These are phyloP conservation scores for Cyphotilapia sp. DNA, from an alignment of 2,113 vertebrate species.

Conservation along the genomic window DNA sequence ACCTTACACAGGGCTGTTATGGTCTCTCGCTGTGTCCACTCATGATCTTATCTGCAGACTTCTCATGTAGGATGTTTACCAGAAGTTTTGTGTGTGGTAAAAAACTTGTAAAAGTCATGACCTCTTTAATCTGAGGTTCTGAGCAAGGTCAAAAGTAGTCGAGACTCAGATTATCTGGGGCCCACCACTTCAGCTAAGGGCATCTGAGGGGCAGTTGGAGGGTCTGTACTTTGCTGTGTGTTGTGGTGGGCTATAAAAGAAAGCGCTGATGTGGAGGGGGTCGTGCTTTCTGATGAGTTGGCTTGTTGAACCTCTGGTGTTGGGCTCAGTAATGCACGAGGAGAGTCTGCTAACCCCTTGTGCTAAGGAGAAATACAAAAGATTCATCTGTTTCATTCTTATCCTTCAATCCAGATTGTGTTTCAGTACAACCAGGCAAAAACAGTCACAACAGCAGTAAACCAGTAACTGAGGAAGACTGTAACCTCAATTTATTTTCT, in stretches of 20 bases:
- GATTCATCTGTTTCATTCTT: neutral
- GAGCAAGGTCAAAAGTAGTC: neutral
- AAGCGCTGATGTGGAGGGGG: neutral
- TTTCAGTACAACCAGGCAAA: neutral
- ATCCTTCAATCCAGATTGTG: neutral
- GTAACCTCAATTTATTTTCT: neutral
- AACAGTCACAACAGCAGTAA: fast-evolving
- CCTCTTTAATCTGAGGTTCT: neutral
- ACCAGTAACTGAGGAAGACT: neutral
- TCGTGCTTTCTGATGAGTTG: fast-evolving
- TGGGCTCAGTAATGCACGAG: neutral
- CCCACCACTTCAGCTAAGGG: neutral
- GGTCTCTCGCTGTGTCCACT: neutral
- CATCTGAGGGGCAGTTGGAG: neutral
- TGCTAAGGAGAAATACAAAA: neutral
- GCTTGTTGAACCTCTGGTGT: neutral
- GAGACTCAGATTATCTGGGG: fast-evolving
- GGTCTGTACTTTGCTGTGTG: neutral
- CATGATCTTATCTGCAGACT: neutral
- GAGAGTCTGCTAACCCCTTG: neutral
- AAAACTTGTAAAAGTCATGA: neutral
- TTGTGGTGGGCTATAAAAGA: neutral
- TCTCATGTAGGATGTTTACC: neutral
- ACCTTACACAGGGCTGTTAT: neutral
- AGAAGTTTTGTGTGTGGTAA: neutral